Evolutionary conservation across 2,797 vertebrate species (phyloP).

Genomic region (Aeoliscus strigatus): DNA sequence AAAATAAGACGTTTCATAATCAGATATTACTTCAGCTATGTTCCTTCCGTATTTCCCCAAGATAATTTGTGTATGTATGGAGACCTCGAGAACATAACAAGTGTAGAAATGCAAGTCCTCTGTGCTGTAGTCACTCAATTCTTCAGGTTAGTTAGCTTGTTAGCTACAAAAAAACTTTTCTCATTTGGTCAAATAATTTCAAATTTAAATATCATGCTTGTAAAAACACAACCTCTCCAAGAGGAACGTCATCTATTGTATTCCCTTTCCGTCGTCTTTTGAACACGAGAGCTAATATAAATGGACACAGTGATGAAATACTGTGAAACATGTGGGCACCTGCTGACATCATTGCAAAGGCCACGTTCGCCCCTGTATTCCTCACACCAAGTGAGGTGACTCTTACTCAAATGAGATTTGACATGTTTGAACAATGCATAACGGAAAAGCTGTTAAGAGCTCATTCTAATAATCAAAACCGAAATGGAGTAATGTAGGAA

Average conservation of each 20-base stretch:
- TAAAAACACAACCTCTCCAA: conserved; percentile 16
- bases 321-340: conserved; percentile 44
- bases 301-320: conserved; percentile 59
- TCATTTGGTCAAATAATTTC: too few relatives aligned
- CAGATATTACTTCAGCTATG: too few relatives aligned
- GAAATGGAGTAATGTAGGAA: conserved; percentile 20
- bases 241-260: conserved; percentile 19
- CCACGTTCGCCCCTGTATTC: conserved; percentile 25
- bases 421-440: conserved; percentile 36
- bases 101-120: too few relatives aligned
- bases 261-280: conserved; percentile 26
- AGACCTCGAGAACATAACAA: too few relatives aligned
- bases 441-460: conserved; percentile 29
- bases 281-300: conserved; percentile 32
- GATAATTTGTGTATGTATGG: too few relatives aligned
- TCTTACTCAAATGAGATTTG: conserved; percentile 35
- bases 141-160: background rate
- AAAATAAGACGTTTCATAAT: too few relatives aligned
- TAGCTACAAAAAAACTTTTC: too few relatives aligned
- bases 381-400: conserved; percentile 24
- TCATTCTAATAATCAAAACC: conserved; percentile 21
- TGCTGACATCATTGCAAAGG: conserved; percentile 19
- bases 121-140: too few relatives aligned
- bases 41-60: too few relatives aligned
- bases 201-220: conserved; percentile 23